Percentiles rank a stretch among this genome's conserved stretches.
Evolutionary conservation across 2,797 vertebrate species (phyloP).

Genomic region (Pipistrellus pygmaeus): DNA sequence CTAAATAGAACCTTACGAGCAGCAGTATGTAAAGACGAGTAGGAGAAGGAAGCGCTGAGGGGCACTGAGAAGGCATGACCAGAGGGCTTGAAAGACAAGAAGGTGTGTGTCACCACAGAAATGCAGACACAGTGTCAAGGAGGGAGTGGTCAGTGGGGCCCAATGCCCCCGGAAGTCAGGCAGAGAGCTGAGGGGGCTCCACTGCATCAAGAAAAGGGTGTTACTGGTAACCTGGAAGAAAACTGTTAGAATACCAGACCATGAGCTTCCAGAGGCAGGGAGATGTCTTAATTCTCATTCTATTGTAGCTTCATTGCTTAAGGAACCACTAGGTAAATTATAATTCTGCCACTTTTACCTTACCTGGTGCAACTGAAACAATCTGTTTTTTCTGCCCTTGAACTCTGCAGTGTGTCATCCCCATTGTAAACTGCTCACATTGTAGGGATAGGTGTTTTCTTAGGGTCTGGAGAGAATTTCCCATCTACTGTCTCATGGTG

Average conservation of each 20-base stretch:
- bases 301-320: not conserved
- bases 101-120: not conserved
- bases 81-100: not conserved
- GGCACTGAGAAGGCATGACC: not conserved
- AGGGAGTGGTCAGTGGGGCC: not conserved
- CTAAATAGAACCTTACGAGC: not conserved
- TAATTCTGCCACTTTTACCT: not conserved
- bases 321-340: no score
- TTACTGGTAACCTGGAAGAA: not conserved
- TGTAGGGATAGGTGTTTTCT: not conserved
- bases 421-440: not conserved
- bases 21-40: not conserved
- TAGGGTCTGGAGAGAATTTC: not conserved
- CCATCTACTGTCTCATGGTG: not conserved
- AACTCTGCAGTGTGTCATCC: not conserved
- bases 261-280: not conserved
- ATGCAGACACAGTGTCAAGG: not conserved
- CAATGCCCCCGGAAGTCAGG: fast-evolving
- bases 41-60: not conserved
- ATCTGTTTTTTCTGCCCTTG: not conserved
- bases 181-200: not conserved
- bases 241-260: not conserved
- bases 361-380: not conserved
- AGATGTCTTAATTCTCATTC: not conserved
- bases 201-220: not conserved